Conservation (phyloP, 2,888 invertebrate genomes). For the Ichneumon xanthorius region DNA sequence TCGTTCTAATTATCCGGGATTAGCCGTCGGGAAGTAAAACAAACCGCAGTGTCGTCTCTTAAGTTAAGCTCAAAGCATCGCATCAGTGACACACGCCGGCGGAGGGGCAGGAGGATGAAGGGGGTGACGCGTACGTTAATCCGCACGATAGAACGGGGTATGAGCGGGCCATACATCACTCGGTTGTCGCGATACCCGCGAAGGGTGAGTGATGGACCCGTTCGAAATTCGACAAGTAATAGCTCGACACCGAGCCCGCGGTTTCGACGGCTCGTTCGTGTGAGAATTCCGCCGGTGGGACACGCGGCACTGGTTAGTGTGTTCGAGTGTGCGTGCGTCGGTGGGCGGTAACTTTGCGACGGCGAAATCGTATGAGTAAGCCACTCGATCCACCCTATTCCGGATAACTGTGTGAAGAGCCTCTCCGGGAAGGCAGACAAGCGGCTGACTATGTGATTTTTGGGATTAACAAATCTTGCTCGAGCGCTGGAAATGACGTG, state of each 20-base stretch:
- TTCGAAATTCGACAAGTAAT: slow-evolving; percentile 71
- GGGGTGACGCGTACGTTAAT: slow-evolving; percentile 15
- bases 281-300: slow-evolving; percentile 13
- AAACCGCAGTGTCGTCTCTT: slow-evolving; percentile 40
- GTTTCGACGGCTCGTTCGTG: slow-evolving; percentile 46
- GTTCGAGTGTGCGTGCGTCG: neutral
- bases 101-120: neutral
- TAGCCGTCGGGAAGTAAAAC: neutral
- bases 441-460: slow-evolving; percentile 45
- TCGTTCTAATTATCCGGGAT: slow-evolving; percentile 12
- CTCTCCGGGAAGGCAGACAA: slow-evolving; percentile 21
- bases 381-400: slow-evolving; percentile 18
- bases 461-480: slow-evolving; percentile 35
- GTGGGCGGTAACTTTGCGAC: slow-evolving; percentile 13
- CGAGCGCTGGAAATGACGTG: slow-evolving; percentile 19
- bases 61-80: slow-evolving; percentile 32
- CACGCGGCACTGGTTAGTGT: neutral
- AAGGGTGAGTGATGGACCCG: slow-evolving; percentile 70
- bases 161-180: slow-evolving; percentile 63
- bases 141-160: slow-evolving; percentile 31
- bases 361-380: slow-evolving; percentile 10
- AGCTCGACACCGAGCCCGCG: slow-evolving; percentile 57
- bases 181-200: slow-evolving; percentile 62
- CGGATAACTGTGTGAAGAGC: slow-evolving; percentile 9
- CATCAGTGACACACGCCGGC: neutral